Evolutionary conservation across 2,888 invertebrate genomes (phyloP).

Genomic region (Torymus aiolomorphi): DNA sequence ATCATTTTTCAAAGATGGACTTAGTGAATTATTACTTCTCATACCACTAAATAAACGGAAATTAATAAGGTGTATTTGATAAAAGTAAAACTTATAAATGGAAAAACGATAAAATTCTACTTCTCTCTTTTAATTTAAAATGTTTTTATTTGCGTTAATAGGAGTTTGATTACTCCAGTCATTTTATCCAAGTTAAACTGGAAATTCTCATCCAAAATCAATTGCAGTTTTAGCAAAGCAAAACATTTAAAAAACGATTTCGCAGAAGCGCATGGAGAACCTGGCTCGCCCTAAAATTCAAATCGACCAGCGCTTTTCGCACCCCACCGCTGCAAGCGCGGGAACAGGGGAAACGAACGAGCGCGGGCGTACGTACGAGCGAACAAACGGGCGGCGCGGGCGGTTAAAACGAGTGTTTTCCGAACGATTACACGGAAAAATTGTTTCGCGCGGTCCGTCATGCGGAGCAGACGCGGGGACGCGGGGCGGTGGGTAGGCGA

Average conservation of each 20-base stretch:
- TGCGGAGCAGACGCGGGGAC: slow-evolving; percentile 12
- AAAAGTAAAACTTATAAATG: too few relatives aligned
- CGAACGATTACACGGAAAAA: slow-evolving; percentile 61
- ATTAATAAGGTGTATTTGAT: too few relatives aligned
- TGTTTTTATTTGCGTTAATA: too few relatives aligned
- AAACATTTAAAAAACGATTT: neutral
- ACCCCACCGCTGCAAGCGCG: neutral
- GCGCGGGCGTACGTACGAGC: slow-evolving; percentile 28
- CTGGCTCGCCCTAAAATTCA: slow-evolving; percentile 3
- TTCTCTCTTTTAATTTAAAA: too few relatives aligned
- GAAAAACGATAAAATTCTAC: too few relatives aligned
- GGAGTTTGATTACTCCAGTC: too few relatives aligned
- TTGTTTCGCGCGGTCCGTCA: slow-evolving; percentile 57
- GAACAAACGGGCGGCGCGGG: slow-evolving; percentile 35
- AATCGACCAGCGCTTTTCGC: slow-evolving; percentile 24
- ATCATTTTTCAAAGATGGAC: too few relatives aligned
- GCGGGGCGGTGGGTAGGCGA: neutral
- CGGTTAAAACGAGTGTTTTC: slow-evolving; percentile 57
- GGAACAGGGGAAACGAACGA: slow-evolving; percentile 7
- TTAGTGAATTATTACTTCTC: too few relatives aligned
- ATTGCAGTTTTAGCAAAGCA: too few relatives aligned
- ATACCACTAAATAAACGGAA: too few relatives aligned
- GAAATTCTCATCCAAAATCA: too few relatives aligned
- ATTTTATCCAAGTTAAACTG: too few relatives aligned
- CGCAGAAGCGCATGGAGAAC: neutral